Evolutionary conservation across 2,888 invertebrate species (phyloP).

Genomic region (Zele albiditarsus): DNA sequence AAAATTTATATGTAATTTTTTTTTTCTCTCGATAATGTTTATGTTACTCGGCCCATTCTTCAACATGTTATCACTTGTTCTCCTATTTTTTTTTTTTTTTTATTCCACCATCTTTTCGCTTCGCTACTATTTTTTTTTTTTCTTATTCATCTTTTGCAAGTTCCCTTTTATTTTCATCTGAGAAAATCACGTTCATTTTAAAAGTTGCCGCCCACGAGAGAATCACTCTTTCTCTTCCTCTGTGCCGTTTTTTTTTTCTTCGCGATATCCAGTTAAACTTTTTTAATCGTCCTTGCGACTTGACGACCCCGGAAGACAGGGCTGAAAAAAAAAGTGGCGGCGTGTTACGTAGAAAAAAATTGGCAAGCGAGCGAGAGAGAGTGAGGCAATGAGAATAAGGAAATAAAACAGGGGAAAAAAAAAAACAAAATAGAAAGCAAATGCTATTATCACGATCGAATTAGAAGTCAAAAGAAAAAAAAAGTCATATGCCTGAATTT

Average conservation of each 20-base stretch:
- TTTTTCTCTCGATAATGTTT: not conserved
- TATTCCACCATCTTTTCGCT: not conserved
- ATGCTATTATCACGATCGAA: constrained; percentile 15
- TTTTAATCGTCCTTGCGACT: constrained; percentile 37
- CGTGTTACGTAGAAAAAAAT: constrained; percentile 8
- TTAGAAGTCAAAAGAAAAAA: not conserved
- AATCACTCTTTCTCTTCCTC: constrained; percentile 11
- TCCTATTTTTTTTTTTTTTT: not conserved
- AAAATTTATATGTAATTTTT: not conserved
- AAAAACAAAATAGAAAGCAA: not conserved
- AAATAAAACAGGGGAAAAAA: constrained; percentile 4
- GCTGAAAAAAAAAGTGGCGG: not conserved
- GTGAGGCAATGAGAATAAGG: not conserved
- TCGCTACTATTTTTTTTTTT: not conserved
- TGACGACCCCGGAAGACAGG: constrained; percentile 34
- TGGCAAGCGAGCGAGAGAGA: not conserved
- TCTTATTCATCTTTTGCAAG: not conserved
- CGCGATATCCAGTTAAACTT: constrained; percentile 40
- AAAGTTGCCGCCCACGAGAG: constrained; percentile 2
- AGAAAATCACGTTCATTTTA: constrained; percentile 17
- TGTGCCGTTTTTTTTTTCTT: constrained; percentile 23
- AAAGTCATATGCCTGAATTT: constrained; percentile 5
- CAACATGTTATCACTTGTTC: not conserved
- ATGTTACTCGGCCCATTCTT: not conserved
- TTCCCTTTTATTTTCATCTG: not conserved